Evolutionary conservation across 2,797 vertebrate species (phyloP), one percentile per base, ranked within the genome.

Genomic region (Poeciliopsis gracilis): DNA sequence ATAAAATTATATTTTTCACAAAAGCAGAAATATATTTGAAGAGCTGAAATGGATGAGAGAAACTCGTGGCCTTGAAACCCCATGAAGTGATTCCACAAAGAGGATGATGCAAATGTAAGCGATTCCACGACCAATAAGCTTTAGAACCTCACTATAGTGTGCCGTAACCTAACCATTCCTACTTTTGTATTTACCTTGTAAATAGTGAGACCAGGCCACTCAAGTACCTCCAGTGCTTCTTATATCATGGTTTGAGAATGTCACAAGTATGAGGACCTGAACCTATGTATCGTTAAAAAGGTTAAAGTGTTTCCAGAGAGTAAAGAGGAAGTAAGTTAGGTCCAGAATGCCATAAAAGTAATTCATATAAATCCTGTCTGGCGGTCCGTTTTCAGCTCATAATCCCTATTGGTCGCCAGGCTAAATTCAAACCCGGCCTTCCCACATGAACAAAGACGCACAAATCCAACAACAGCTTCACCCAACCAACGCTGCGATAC

Each of bases 361-460:
- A 73, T 67, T 38, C 51, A 1, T 69, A 77, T 75, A 28, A 51
- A 30, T n/a, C 3, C 66, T 49, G 41, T 4, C 16, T 5, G 70
- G 53, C 25, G 7, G 75, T 47, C 73, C 73, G 36, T 77, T 47
- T 8, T 49, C 76, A 71, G 75, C 74, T 75, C 66, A 33, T 41
- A 49, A 75, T 67, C 38, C 25, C 75, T 38, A 51, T 28, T 57
- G 73, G 9, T 67, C 15, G n/a, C 61, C 67, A 0, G 12, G 76
- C 84, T 88, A 86, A 82, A 88, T 88, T 73, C 88, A 88, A 84
- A 73, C 47, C 41, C 0, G 45, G 23, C 18, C 85, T 72, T 88
- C 86, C 88, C 79, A 89, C 84, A 69, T 82, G 75, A n/a, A n/a
- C n/a, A 77, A 43, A 81, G 66, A 63, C 61, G 38, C 73, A 77